Evolutionary conservation across 2,797 vertebrate genomes (phyloP).

Genomic region (Avahi laniger): DNA sequence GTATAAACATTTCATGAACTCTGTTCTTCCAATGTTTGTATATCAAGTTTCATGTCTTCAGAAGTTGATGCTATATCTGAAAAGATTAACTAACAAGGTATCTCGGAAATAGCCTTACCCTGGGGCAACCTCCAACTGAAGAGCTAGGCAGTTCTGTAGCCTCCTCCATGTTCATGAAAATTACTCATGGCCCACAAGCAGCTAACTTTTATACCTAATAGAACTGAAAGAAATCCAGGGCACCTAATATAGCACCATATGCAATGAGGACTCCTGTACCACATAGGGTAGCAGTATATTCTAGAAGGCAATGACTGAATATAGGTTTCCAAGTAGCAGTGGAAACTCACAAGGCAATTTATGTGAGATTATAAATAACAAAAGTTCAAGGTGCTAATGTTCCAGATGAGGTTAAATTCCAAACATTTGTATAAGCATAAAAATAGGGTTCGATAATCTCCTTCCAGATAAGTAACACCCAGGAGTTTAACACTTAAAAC

Average conservation of each 20-base stretch:
- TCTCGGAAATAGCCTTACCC: neutral
- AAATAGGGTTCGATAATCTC: neutral
- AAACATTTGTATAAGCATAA: neutral
- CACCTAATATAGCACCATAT: neutral
- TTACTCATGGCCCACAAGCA: neutral
- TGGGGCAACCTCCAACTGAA: neutral
- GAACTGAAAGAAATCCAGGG: neutral
- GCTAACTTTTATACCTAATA: neutral
- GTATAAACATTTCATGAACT: constrained; percentile 11
- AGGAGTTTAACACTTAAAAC: neutral
- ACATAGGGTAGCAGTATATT: neutral
- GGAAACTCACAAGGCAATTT: constrained; percentile 1
- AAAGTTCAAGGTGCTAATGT: neutral
- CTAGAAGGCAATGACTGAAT: neutral
- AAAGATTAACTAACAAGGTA: neutral
- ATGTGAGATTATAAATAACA: neutral
- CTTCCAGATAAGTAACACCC: neutral
- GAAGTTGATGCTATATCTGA: neutral
- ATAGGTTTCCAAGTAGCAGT: neutral
- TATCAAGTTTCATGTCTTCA: neutral
- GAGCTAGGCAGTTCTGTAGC: neutral
- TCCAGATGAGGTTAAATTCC: neutral
- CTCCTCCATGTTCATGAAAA: neutral
- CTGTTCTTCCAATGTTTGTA: neutral
- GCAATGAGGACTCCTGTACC: neutral